A percentile compares a stretch with the other conserved stretches of the same genome.
phyloP scores from a whole-genome alignment of 2,888 invertebrate genomes.

The Gari tellinella region DNA sequence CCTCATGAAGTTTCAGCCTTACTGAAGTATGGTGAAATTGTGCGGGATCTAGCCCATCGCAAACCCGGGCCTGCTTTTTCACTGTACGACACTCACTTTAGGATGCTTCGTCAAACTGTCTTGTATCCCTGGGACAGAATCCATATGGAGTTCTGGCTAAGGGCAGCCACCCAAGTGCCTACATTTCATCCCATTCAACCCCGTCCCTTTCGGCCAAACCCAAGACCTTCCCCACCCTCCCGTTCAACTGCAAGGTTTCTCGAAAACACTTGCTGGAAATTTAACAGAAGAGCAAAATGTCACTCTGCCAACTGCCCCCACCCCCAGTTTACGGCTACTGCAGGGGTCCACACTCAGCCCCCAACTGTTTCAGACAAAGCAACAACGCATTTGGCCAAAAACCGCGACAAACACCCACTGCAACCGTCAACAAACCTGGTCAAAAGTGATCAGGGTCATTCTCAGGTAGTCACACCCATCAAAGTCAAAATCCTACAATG shows the following conservation, averaged over 20 bases:
- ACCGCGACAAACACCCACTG: neutral
- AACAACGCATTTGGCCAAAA: neutral
- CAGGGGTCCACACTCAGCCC: slow-evolving; percentile 25
- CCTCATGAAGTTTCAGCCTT: too few species aligned
- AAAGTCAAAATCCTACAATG: slow-evolving; percentile 1
- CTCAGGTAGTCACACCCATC: slow-evolving; percentile 25
- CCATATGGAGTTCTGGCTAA: too few species aligned
- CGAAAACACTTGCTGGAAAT: slow-evolving; percentile 33
- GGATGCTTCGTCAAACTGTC: too few species aligned
- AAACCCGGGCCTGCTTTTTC: slow-evolving; percentile 4
- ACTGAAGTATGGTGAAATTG: slow-evolving; percentile 32
- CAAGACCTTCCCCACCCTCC: too few species aligned
- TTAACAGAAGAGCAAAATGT: too few species aligned
- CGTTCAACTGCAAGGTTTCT: neutral
- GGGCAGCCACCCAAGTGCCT: too few species aligned
- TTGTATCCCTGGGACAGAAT: too few species aligned
- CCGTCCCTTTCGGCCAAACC: neutral
- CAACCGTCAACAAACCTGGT: slow-evolving; percentile 6
- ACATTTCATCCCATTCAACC: too few species aligned
- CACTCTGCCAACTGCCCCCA: slow-evolving; percentile 8
- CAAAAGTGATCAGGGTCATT: too few species aligned
- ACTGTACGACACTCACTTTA: slow-evolving; percentile 17
- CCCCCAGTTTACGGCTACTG: slow-evolving; percentile 40
- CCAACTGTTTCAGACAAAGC: slow-evolving; percentile 1
- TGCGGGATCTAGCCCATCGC: slow-evolving; percentile 16